phyloP scores from a whole-genome alignment of 2,113 vertebrate genomes.

The Dermatemys mawii region DNA sequence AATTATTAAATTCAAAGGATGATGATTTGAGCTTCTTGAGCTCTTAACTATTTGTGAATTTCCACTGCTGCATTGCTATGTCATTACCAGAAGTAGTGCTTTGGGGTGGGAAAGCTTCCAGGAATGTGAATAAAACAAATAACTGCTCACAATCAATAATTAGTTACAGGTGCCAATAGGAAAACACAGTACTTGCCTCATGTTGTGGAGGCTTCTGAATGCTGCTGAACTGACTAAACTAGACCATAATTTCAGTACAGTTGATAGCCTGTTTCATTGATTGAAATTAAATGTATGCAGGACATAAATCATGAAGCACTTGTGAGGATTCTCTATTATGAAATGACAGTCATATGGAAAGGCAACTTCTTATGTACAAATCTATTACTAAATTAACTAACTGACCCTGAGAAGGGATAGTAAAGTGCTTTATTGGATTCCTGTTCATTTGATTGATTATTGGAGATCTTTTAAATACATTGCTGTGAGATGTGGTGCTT shows the following conservation, averaged over 20 bases:
- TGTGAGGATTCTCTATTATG: slow-evolving; percentile 24
- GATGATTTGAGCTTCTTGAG: neutral
- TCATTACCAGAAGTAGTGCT: neutral
- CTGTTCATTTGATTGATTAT: slow-evolving; percentile 28
- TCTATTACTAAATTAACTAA: slow-evolving; percentile 49
- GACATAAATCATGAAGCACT: slow-evolving; percentile 7
- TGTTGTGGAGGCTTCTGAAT: neutral
- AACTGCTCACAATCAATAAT: neutral
- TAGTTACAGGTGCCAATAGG: neutral
- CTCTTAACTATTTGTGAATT: slow-evolving; percentile 22
- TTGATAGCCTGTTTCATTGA: slow-evolving; percentile 29
- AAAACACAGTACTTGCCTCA: neutral
- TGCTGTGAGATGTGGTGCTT: slow-evolving; percentile 19
- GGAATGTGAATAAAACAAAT: neutral
- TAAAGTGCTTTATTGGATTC: slow-evolving; percentile 36
- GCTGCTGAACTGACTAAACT: neutral
- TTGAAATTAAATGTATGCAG: neutral
- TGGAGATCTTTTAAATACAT: neutral
- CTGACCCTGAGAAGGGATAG: neutral
- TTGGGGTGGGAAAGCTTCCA: neutral
- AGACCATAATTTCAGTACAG: neutral
- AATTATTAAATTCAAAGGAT: neutral
- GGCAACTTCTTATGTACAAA: slow-evolving; percentile 11
- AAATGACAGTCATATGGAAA: neutral
- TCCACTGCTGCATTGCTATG: neutral